These are phyloP conservation scores for Prunella himalayana DNA, from an alignment of 2,113 vertebrate genomes.

Conservation along the genomic window DNA sequence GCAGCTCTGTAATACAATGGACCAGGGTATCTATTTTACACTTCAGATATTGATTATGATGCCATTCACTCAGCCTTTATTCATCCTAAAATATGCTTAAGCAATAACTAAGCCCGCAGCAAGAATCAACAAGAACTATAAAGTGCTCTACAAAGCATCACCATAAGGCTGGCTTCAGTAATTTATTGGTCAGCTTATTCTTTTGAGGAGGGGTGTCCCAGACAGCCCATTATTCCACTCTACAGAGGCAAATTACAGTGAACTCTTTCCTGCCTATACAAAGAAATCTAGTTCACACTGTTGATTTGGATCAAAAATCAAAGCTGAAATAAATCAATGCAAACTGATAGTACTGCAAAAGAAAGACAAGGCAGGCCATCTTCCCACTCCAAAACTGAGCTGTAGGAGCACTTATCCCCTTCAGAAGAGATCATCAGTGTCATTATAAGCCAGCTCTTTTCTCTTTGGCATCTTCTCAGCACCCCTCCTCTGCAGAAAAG, in stretches of 20 bases:
- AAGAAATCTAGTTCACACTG: not conserved
- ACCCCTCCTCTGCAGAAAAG: not conserved
- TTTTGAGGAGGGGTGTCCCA: not conserved
- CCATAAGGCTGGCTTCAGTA: not conserved
- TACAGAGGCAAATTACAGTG: not conserved
- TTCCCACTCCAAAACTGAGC: not conserved
- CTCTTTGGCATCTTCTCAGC: not conserved
- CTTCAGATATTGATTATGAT: not conserved
- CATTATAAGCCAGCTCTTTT: not conserved
- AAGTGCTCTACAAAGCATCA: not conserved
- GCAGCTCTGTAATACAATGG: not conserved
- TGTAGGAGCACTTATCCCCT: not conserved
- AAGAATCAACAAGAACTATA: not conserved
- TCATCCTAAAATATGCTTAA: not conserved
- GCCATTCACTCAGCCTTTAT: not conserved
- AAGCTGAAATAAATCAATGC: not conserved
- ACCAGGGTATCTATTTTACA: not conserved
- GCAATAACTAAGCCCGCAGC: not conserved
- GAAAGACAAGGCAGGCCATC: not conserved
- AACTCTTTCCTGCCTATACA: not conserved
- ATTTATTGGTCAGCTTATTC: not conserved
- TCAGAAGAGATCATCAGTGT: not conserved
- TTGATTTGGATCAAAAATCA: not conserved
- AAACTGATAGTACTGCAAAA: not conserved
- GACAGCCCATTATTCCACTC: not conserved